Evolutionary conservation across 2,113 vertebrate genomes (phyloP), one percentile per base, ranked within the genome.

Genomic region (Pagrus major): DNA sequence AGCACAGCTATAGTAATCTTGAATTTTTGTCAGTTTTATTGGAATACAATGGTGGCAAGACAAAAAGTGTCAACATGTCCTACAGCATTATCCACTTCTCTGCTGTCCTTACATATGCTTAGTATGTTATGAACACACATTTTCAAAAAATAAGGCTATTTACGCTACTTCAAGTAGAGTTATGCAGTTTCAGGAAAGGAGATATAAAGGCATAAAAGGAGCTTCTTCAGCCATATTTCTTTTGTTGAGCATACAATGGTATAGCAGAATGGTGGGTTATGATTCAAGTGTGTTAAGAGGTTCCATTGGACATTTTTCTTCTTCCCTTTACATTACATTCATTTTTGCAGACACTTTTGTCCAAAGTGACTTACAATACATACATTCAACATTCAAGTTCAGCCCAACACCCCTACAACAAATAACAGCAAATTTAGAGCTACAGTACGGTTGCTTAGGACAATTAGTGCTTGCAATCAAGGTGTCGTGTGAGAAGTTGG

Each of bases 21-120:
- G 49, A 77, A 69, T 84, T 54, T 55, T 21, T 61, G 54, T 61
- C 58, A 60, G 6, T 70, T 79, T 4, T 75, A 60, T 23, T 74
- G 56, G 27, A 72, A 59, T 25, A 80, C 46, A 47, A 25, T 51
- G 12, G 16, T 29, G 29, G 3, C 16, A 15, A 71, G 33, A 71
- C 35, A 71, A 35, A 63, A n/a, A 49, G 61, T 69, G 42, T 51
- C 31, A 71, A 37, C 71, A 68, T 51, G 16, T 64, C 42, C 23
- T 31, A 21, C 29, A 47, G 25, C 4, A 14, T 71, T 25, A 59
- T 46, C 54, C 29, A 27, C 37, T 23, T 69, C 33, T 54, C 20
- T 63, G 15, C 46, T 55, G 52, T n/a, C 44, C 35, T 44, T 66
- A 49, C 9, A 71, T 12, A 35, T 35, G 18, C 54, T 67, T 15